Base-by-base conservation (phyloP, 2,888 invertebrate species). In the Coronaproctus castanopsis region DNA sequence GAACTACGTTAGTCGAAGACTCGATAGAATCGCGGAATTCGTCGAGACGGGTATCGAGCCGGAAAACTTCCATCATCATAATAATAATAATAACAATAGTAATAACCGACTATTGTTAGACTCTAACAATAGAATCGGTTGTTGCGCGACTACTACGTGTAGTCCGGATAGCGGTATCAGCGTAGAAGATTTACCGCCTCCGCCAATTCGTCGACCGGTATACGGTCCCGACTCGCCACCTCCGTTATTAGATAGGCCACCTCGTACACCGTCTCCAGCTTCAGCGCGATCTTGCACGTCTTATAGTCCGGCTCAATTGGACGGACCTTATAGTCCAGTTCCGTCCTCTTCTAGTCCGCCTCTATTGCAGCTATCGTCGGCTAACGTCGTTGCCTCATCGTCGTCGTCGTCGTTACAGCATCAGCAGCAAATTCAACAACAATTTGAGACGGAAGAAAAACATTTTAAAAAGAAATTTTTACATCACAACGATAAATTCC, bases 1-100 rank as follows among this genome's bases (percentile, higher is more conserved):
- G 91, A 89, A 91, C 72, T 87, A 90, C 66, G 88, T 92, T 67
- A 88, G 87, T 71, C 89, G 87, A 66, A 89, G 90, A 58, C 93
- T 95, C 76, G 93, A 93, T 75, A 84, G 90, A 65, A 77, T 93
- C 67, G 88, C 93, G 65, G 91, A 90, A 62, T 88, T 91, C 71
- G 92, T 88, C 19, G 92, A 92, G 69, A 77, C 91, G 71, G 90
- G 87, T 71, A 85, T 88, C 73, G 82, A 89, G 69, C 80, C 88
- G 61, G 78, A 87, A 62, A 87, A 87, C 51, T 83, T 83, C 0
- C 88, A 89, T 73, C 85, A 85, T 66, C 80, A 66, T 21, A 64
- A 61, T n/a, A 63, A 65, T 19, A 62, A 62, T 71, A 73, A 65
- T 71, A 24, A 22, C 36, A 20, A 48, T 18, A 24, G n/a, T n/a